These are phyloP conservation scores for Melanchra persicariae DNA, from an alignment of 2,888 invertebrate species.

Conservation along the genomic window DNA sequence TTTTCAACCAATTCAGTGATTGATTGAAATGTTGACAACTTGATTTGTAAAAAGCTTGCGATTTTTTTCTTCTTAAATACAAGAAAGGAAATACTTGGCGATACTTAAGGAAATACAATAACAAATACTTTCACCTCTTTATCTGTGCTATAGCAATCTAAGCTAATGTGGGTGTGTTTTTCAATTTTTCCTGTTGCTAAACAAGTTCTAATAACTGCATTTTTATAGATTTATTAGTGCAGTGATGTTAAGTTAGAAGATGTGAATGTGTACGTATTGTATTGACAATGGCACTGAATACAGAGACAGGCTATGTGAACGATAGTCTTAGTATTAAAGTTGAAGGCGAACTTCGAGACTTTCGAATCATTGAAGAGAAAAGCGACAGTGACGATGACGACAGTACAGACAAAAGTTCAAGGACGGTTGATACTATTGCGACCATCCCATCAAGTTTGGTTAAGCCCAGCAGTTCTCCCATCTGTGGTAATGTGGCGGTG, in stretches of 20 bases:
- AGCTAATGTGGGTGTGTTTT: slow-evolving; percentile 33
- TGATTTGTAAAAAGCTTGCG: slow-evolving; percentile 7
- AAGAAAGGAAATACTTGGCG: slow-evolving; percentile 2
- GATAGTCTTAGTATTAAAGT: slow-evolving; percentile 76
- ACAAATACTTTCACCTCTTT: slow-evolving; percentile 19
- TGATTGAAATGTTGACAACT: slow-evolving; percentile 15
- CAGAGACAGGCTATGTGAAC: slow-evolving; percentile 61
- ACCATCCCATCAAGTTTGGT: slow-evolving; percentile 73
- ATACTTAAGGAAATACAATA: not conserved
- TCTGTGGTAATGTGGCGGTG: slow-evolving; percentile 92
- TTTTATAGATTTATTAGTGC: not conserved
- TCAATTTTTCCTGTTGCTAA: slow-evolving; percentile 30
- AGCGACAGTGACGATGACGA: slow-evolving; percentile 76
- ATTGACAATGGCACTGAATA: slow-evolving; percentile 73
- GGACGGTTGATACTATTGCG: slow-evolving; percentile 65
- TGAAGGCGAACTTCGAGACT: slow-evolving; percentile 80
- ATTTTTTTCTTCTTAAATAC: not conserved
- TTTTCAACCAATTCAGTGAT: too few species aligned
- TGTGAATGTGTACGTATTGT: slow-evolving; percentile 40
- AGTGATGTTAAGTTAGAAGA: slow-evolving; percentile 18
- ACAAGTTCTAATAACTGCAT: slow-evolving; percentile 18
- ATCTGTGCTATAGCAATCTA: not conserved
- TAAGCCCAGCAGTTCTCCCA: slow-evolving; percentile 70
- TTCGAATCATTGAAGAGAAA: slow-evolving; percentile 79
- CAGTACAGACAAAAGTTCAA: slow-evolving; percentile 61